phyloP scores from a whole-genome alignment of 92 coral and sea anemone genomes.

The Actinernus sp. region DNA sequence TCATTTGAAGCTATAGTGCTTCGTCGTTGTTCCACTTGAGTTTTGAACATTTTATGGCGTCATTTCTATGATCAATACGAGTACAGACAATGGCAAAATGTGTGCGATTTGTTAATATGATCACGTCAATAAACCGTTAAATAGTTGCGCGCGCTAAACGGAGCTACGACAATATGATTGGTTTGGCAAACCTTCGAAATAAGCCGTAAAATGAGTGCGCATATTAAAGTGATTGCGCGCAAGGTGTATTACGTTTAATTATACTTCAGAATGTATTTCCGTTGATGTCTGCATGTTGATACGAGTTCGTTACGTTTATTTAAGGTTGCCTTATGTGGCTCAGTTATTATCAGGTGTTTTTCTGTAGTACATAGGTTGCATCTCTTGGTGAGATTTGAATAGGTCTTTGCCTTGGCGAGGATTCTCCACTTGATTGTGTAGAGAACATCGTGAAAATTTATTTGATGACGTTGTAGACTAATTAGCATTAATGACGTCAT shows the following conservation, averaged over 20 bases:
- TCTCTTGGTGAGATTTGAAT: conserved; percentile 13
- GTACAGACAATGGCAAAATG: no score
- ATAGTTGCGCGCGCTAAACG: no score
- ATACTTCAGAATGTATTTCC: conserved; percentile 5
- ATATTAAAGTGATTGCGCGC: background rate
- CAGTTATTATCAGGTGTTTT: conserved; percentile 1
- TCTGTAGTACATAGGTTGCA: conserved; percentile 16
- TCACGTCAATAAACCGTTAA: no score
- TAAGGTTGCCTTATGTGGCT: conserved; percentile 18
- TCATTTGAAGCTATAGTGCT: no score
- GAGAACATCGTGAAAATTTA: no score
- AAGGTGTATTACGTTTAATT: background rate
- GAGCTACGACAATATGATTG: no score
- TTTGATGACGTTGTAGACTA: no score
- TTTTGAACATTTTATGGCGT: no score
- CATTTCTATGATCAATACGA: no score
- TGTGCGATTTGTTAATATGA: no score
- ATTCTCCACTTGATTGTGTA: conserved; percentile 19
- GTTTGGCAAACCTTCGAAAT: background rate
- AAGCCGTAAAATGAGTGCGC: background rate
- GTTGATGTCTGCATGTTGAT: conserved; percentile 1
- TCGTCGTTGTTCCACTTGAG: no score
- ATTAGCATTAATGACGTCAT: no score
- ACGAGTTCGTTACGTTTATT: conserved; percentile 8
- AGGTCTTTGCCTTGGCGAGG: conserved; percentile 18